Evolutionary conservation across 2,888 invertebrate species (phyloP).

Genomic region (Lagria hirta): DNA sequence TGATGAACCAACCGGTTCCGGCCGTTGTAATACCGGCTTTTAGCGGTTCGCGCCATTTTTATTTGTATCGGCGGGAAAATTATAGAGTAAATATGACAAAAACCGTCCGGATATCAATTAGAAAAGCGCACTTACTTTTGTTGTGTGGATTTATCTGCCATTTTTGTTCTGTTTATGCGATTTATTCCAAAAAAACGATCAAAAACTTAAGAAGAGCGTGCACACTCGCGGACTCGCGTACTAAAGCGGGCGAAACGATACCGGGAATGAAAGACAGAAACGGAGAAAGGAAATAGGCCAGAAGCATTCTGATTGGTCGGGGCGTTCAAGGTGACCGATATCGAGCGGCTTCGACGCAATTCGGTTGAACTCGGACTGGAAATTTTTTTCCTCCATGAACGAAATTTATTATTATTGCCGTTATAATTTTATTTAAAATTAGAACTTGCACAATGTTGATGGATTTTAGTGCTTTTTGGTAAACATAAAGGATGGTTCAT

Average conservation of each 20-base stretch:
- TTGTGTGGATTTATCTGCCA: conserved; percentile 66
- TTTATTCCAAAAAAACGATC: conserved; percentile 33
- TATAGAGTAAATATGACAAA: too few relatives aligned
- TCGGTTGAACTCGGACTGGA: conserved; percentile 34
- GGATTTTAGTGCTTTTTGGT: too few relatives aligned
- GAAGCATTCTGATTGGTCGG: conserved; percentile 34
- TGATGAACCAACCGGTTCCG: conserved; percentile 7
- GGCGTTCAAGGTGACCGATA: conserved; percentile 36
- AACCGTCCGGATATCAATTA: conserved; percentile 23
- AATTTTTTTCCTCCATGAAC: conserved; percentile 29
- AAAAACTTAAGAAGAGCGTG: conserved; percentile 38
- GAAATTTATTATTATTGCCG: conserved; percentile 22
- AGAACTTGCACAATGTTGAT: conserved; percentile 18
- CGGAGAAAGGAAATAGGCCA: conserved; percentile 35
- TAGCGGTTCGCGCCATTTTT: conserved; percentile 60
- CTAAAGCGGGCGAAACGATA: conserved; percentile 31
- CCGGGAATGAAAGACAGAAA: conserved; percentile 34
- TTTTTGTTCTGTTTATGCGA: conserved; percentile 49
- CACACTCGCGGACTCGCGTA: conserved; percentile 36
- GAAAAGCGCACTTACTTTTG: conserved; percentile 64
- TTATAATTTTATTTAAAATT: conserved; percentile 19
- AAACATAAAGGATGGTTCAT: too few relatives aligned
- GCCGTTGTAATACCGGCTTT: conserved; percentile 41
- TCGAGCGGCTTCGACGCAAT: conserved; percentile 30
- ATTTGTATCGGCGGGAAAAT: conserved; percentile 51